phyloP scores from a whole-genome alignment of 2,888 invertebrate species.

The Chromoteleia sp. region DNA sequence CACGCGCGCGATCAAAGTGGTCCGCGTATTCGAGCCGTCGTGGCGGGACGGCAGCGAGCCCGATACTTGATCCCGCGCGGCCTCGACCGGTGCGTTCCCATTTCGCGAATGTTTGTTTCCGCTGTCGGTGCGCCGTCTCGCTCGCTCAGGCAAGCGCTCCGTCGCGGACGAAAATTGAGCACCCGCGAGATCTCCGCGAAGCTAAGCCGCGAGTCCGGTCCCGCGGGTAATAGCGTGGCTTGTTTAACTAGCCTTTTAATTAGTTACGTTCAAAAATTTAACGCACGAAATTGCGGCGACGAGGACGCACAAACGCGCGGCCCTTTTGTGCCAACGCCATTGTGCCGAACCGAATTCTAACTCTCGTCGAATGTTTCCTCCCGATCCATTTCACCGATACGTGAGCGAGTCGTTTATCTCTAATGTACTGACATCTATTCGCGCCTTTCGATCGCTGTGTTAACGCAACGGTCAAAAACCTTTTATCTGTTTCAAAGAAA shows the following conservation, averaged over 20 bases:
- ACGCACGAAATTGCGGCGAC: conserved; percentile 79
- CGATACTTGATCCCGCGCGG: conserved; percentile 46
- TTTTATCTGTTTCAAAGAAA: too few relatives aligned
- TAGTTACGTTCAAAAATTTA: conserved; percentile 85
- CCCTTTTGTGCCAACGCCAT: conserved; percentile 73
- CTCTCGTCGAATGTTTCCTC: too few relatives aligned
- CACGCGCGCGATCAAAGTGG: conserved; percentile 42
- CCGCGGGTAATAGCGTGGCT: conserved; percentile 80
- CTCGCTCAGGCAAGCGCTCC: background rate
- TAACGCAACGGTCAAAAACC: too few relatives aligned
- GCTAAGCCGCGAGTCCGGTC: conserved; percentile 76
- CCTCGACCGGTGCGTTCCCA: conserved; percentile 36
- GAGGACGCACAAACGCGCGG: conserved; percentile 13
- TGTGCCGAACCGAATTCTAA: too few relatives aligned
- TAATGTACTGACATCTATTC: too few relatives aligned
- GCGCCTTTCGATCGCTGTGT: too few relatives aligned
- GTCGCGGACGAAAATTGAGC: conserved; percentile 37
- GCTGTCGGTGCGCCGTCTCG: conserved; percentile 72
- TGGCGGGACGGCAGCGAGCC: too few relatives aligned
- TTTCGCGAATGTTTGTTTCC: conserved; percentile 80
- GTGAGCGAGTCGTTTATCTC: too few relatives aligned
- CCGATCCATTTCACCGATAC: too few relatives aligned
- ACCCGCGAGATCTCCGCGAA: conserved; percentile 51
- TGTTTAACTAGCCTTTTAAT: conserved; percentile 85
- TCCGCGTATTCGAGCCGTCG: conserved; percentile 49